phyloP scores from a whole-genome alignment of 2,113 vertebrate species.

The Scatophagus argus region DNA sequence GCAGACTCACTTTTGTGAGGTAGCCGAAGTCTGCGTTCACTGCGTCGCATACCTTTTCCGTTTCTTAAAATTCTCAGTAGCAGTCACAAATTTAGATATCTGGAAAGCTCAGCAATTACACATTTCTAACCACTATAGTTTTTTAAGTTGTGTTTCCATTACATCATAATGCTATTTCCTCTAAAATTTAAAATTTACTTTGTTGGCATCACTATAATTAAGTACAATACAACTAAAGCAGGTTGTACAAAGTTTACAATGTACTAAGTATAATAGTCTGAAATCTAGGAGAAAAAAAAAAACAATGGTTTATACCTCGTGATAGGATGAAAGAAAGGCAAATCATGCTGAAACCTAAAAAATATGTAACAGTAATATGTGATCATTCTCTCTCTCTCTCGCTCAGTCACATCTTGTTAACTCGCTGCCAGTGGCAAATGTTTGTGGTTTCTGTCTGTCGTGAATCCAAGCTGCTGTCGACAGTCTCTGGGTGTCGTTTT shows the following conservation, averaged over 20 bases:
- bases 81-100: not conserved
- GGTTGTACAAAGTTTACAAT: not conserved
- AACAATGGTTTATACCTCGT: not conserved
- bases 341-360: too few species aligned
- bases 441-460: constrained; percentile 47
- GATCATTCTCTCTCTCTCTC: constrained; percentile 3
- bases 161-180: not conserved
- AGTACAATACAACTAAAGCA: not conserved
- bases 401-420: constrained; percentile 41
- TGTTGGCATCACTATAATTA: not conserved
- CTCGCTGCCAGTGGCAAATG: constrained; percentile 22
- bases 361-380: not conserved
- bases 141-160: not conserved
- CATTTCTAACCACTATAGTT: not conserved
- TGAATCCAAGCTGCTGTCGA: constrained; percentile 48
- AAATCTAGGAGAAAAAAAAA: not conserved
- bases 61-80: not conserved
- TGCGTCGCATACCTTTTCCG: not conserved
- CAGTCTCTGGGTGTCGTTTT: constrained; percentile 36
- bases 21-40: too few species aligned
- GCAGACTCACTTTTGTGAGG: too few species aligned
- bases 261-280: not conserved
- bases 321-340: not conserved
- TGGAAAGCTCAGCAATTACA: not conserved
- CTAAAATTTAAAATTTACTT: not conserved